Evolutionary conservation across 2,888 invertebrate species (phyloP), one percentile per base, ranked within the genome.

Genomic region (Drosophila mimica): DNA sequence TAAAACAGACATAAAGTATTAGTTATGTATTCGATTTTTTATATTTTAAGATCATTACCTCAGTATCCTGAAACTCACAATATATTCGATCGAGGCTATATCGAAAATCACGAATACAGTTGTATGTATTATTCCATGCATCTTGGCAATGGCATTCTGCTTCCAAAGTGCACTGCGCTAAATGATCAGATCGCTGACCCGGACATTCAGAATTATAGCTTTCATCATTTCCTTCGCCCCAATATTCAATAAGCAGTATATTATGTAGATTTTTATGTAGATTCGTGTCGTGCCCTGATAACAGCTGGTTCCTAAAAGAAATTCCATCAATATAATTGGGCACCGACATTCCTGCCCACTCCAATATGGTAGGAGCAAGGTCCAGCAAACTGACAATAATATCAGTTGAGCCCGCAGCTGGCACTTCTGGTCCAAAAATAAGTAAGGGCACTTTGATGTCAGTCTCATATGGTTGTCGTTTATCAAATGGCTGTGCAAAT

Each of bases 391-490:
- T 94, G 0, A 96, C 94, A 0, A 96, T 95, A 59, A 94, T 93
- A 0, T 92, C 90, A 71, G 95, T 93, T 1, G 93, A 83, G 0
- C 92, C 89, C 58, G 94, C 94, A 34, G 93, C 93, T 15, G 90
- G 86, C 15, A 97, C 93, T 3, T 94, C 94, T 0, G 98, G 98
- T 0, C 92, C 98, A 53, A 96, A 94, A 3, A 98, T 95, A 54
- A 98, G 89, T 6, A 98, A 94, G 0, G 98, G 98, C 0, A 98
- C 96, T 81, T 96, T 95, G 51, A 98, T 96, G 90, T 98, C 98
- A 0, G 97, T 96, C 91, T 98, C 98, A 92, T 98, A 98, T 0
- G 97, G 97, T 88, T 98, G 97, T 2, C 98, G 94, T 91, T 98
- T 98, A 93, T 98, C 98, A 93, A 95, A 96, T 0, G 97, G 96